These are phyloP conservation scores for Phalacrocorax carbo DNA, from an alignment of 2,113 vertebrate genomes.

Conservation along the genomic window DNA sequence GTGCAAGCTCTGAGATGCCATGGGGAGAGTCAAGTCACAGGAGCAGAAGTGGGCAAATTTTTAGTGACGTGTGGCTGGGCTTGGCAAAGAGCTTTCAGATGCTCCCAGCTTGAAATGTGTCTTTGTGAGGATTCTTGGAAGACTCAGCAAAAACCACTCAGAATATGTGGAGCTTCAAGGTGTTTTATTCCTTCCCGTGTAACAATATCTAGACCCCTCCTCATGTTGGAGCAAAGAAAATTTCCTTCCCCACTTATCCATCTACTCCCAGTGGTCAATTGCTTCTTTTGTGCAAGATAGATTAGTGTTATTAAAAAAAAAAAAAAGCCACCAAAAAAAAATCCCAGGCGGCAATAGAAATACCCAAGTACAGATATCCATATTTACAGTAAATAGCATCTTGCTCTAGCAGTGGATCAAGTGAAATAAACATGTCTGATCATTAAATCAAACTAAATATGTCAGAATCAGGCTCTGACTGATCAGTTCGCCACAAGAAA, in stretches of 20 bases:
- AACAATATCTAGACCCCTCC: not conserved
- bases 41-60: not conserved
- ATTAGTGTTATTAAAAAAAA: not conserved
- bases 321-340: too few relatives aligned
- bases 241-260: not conserved
- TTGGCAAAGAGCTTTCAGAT: not conserved
- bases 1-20: not conserved
- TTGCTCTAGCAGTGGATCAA: not conserved
- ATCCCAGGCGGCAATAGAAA: not conserved
- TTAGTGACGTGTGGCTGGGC: not conserved
- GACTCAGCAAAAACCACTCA: not conserved
- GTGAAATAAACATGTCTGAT: not conserved
- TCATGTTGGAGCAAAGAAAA: not conserved
- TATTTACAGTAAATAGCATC: not conserved
- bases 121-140: not conserved
- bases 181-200: not conserved
- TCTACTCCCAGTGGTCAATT: not conserved
- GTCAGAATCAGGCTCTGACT: not conserved
- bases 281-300: not conserved
- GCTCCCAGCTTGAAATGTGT: not conserved
- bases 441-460: not conserved
- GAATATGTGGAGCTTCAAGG: not conserved
- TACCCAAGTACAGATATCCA: fast-evolving
- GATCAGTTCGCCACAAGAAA: not conserved
- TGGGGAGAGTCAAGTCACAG: not conserved